Conservation (phyloP, 2,797 vertebrate genomes). For the Centroberyx gerrardi region DNA sequence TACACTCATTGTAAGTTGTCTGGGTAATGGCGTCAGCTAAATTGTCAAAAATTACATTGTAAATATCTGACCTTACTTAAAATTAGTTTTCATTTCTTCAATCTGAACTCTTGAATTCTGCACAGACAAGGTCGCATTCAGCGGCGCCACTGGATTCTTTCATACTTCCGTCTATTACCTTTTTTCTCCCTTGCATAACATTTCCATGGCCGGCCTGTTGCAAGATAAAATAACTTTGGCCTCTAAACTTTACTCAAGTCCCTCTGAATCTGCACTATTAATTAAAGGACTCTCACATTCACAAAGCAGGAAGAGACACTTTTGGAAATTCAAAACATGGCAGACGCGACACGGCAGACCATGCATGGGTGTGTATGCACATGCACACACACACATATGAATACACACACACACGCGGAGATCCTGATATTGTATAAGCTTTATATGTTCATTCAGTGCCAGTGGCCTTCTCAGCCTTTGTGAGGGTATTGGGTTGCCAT, state of each 20-base stretch:
- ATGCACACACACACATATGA: conserved; percentile 8
- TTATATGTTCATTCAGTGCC: conserved; percentile 1
- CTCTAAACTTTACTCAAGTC: conserved; percentile 45
- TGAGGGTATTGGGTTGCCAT: conserved; percentile 49
- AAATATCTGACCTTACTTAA: too few species aligned
- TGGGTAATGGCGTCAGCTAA: too few species aligned
- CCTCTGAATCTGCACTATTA: conserved; percentile 35
- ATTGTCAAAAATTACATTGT: too few species aligned
- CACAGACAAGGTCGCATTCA: neutral
- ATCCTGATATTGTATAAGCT: conserved; percentile 28
- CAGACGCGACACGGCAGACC: conserved; percentile 7
- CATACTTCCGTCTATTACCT: conserved; percentile 24
- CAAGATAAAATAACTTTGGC: conserved; percentile 45
- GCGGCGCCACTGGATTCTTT: conserved; percentile 9
- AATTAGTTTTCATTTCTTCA: neutral
- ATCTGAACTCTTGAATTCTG: neutral
- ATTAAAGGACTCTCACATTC: conserved; percentile 56
- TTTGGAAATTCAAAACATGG: conserved; percentile 17
- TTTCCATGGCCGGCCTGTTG: conserved; percentile 34
- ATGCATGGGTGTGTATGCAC: neutral
- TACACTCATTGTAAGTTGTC: too few species aligned
- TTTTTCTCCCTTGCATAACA: conserved; percentile 48
- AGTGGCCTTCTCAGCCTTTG: conserved; percentile 13
- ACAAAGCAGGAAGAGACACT: conserved; percentile 1
- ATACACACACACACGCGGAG: conserved; percentile 18